These are phyloP conservation scores for Helicoverpa assulta DNA, from an alignment of 2,888 invertebrate species.

Conservation along the genomic window DNA sequence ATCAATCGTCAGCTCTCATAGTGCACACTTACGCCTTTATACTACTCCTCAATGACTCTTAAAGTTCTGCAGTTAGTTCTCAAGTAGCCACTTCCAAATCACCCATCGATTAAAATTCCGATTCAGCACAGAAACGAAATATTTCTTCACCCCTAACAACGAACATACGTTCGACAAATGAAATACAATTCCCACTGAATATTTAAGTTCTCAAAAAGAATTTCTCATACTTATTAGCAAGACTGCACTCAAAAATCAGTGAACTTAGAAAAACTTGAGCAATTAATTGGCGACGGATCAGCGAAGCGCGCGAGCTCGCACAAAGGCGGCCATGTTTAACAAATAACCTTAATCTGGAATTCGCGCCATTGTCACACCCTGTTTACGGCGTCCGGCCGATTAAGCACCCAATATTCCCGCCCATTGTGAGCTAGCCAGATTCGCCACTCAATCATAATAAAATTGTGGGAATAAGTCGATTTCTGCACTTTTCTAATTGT, in stretches of 20 bases:
- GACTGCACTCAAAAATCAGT: slow-evolving; percentile 67
- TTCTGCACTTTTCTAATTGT: slow-evolving; percentile 81
- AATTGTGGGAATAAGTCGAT: slow-evolving; percentile 85
- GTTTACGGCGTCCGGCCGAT: slow-evolving; percentile 82
- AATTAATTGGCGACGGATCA: slow-evolving; percentile 73
- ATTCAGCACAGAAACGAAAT: slow-evolving; percentile 11
- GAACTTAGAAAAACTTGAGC: slow-evolving; percentile 74
- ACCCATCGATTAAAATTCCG: slow-evolving; percentile 18
- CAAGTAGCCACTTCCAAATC: slow-evolving; percentile 7
- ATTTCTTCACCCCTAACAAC: slow-evolving; percentile 32
- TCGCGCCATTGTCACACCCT: slow-evolving; percentile 77
- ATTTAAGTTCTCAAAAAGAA: slow-evolving; percentile 45
- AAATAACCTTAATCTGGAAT: slow-evolving; percentile 85
- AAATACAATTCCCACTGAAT: slow-evolving; percentile 60
- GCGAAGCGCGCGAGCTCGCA: slow-evolving; percentile 75
- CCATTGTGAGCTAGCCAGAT: slow-evolving; percentile 76
- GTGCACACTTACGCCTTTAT: slow-evolving; percentile 16
- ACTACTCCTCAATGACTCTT: slow-evolving; percentile 27
- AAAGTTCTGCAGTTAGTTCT: slow-evolving; percentile 31
- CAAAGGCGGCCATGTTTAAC: slow-evolving; percentile 83
- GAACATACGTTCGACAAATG: slow-evolving; percentile 48
- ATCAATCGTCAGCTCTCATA: slow-evolving; percentile 15
- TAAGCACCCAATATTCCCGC: slow-evolving; percentile 80
- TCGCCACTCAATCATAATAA: slow-evolving; percentile 82
- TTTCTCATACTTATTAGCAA: slow-evolving; percentile 78